Evolutionary conservation across 1,140 invertebrate genomes (phyloP).

Genomic region (Portunus trituberculatus): DNA sequence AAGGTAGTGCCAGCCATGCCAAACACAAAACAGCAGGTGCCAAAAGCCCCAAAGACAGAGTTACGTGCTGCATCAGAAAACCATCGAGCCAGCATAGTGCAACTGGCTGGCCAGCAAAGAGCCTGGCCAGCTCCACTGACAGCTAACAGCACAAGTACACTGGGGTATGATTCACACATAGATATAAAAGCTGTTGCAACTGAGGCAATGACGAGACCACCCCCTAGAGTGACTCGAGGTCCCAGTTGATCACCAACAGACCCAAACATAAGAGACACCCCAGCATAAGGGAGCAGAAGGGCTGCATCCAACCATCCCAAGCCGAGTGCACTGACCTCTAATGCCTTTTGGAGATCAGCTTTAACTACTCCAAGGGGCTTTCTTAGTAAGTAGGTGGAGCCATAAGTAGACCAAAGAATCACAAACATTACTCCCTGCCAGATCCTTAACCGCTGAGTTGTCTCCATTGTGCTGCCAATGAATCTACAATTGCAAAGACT

Average conservation of each 20-base stretch:
- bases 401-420: constrained; percentile 82
- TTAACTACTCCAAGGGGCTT: constrained; percentile 83
- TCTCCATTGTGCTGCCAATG: neutral
- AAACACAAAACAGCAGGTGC: constrained; percentile 82
- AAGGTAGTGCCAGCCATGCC: constrained; percentile 82
- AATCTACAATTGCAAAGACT: neutral
- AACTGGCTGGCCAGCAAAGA: constrained; percentile 82
- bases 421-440: constrained; percentile 80
- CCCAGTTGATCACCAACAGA: constrained; percentile 82
- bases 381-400: constrained; percentile 81
- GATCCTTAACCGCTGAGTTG: constrained; percentile 36
- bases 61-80: constrained; percentile 81
- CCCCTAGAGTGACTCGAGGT: constrained; percentile 81
- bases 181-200: constrained; percentile 82
- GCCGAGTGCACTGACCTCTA: constrained; percentile 79
- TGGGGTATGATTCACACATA: constrained; percentile 79
- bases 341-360: constrained; percentile 80
- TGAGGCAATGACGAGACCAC: constrained; percentile 81
- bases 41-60: constrained; percentile 82
- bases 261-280: constrained; percentile 81
- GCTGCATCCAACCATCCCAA: constrained; percentile 82
- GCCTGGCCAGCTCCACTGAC: constrained; percentile 82
- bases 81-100: constrained; percentile 81
- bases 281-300: constrained; percentile 82
- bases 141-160: constrained; percentile 81